phyloP scores from a whole-genome alignment of 1,140 invertebrate species.

The Cyphomyrmex costatus region DNA sequence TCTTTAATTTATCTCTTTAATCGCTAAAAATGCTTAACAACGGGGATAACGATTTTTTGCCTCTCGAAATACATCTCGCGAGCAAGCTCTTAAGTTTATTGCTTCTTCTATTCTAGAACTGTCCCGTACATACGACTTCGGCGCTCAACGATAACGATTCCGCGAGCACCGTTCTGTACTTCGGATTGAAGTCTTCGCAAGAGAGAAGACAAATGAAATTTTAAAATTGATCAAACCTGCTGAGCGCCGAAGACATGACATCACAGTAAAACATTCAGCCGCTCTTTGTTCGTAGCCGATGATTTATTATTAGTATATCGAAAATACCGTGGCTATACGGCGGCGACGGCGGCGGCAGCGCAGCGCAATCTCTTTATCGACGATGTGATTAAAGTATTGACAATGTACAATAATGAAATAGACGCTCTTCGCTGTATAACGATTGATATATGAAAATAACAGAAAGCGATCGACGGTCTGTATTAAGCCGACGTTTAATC shows the following conservation, averaged over 20 bases:
- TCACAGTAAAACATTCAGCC: constrained; percentile 56
- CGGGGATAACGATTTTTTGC: constrained; percentile 74
- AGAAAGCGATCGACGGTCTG: constrained; percentile 72
- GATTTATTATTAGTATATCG: constrained; percentile 59
- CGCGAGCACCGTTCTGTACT: neutral
- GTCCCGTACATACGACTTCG: constrained; percentile 65
- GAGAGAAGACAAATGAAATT: neutral
- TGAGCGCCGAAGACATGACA: constrained; percentile 55
- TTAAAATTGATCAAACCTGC: constrained; percentile 45
- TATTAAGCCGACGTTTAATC: constrained; percentile 68
- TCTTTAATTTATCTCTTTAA: constrained; percentile 62
- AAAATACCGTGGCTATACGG: constrained; percentile 52
- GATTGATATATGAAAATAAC: constrained; percentile 81
- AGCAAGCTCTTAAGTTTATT: constrained; percentile 85
- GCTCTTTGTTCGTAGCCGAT: constrained; percentile 32
- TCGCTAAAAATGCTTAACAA: constrained; percentile 84
- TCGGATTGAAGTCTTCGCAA: neutral
- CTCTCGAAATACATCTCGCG: constrained; percentile 74
- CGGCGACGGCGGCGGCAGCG: constrained; percentile 20
- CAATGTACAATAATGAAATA: constrained; percentile 80
- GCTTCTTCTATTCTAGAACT: constrained; percentile 81
- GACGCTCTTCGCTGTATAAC: constrained; percentile 79
- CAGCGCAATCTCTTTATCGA: constrained; percentile 70
- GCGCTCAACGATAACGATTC: constrained; percentile 28
- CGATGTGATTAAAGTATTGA: constrained; percentile 81